Percentiles rank a stretch among this genome's conserved stretches.
Conservation (phyloP, 23 tunicate species). For the Phallusia fumigata region DNA sequence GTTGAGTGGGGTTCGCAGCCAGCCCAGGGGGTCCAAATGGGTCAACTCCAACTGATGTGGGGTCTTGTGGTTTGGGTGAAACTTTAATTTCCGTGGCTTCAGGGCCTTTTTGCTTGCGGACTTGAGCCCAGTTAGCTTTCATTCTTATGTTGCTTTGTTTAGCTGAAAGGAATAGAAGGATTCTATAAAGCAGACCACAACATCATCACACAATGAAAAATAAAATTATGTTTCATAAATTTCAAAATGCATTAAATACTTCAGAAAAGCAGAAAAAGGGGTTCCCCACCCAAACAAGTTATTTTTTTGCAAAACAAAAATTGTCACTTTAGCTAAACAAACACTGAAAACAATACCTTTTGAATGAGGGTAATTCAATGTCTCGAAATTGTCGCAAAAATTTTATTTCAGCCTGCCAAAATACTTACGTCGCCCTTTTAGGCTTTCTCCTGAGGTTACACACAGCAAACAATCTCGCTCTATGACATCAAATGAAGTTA, state of each 20-base stretch:
- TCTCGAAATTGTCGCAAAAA: too few species aligned
- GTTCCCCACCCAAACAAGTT: background rate
- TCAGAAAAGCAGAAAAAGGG: too few species aligned
- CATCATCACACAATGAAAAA: background rate
- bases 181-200: background rate
- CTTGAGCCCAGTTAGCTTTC: conserved; percentile 83
- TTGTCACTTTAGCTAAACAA: too few species aligned
- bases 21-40: conserved; percentile 56
- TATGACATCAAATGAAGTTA: conserved; percentile 59
- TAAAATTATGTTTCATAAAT: background rate
- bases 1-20: background rate
- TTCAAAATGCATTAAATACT: too few species aligned
- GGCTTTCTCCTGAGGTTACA: conserved; percentile 52
- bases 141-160: conserved; percentile 58
- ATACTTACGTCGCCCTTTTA: conserved; percentile 67
- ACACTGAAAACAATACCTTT: too few species aligned
- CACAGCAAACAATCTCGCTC: conserved; percentile 62
- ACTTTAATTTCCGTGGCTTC: conserved; percentile 49
- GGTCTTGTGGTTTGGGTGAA: background rate
- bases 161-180: conserved; percentile 8
- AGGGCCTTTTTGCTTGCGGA: conserved; percentile 51
- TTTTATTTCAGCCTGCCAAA: too few species aligned
- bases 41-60: conserved; percentile 24
- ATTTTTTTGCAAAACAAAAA: too few species aligned
- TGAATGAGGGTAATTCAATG: too few species aligned